Conservation (phyloP, 2,888 invertebrate genomes). For the Drosophila nr. perissopoda region DNA sequence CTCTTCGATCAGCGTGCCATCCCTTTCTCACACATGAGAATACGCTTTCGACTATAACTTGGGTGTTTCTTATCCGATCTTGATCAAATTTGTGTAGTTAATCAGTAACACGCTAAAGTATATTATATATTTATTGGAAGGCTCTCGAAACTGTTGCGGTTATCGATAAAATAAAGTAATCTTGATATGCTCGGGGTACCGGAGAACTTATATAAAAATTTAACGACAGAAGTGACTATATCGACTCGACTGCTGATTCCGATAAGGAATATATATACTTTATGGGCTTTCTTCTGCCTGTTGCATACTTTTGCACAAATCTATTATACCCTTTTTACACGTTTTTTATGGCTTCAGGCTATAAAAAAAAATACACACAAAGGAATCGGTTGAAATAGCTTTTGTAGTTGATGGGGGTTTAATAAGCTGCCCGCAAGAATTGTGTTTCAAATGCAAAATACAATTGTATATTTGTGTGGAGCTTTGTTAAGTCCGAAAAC, state of each 20-base stretch:
- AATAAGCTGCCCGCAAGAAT: conserved; percentile 45
- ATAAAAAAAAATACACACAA: conserved; percentile 17
- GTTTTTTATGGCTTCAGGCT: background rate
- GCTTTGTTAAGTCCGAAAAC: background rate
- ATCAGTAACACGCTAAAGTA: background rate
- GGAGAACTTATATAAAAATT: background rate
- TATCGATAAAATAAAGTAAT: too few species aligned
- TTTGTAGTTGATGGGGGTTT: conserved; percentile 31
- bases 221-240: background rate
- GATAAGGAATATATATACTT: background rate
- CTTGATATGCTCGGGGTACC: background rate
- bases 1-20: background rate
- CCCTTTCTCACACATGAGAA: background rate
- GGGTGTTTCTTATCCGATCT: too few species aligned
- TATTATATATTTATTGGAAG: rapidly evolving
- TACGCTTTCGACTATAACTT: background rate
- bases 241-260: background rate
- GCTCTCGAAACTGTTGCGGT: background rate
- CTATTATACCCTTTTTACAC: background rate
- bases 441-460: conserved; percentile 22
- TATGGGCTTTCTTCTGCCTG: background rate
- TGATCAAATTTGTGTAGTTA: too few species aligned
- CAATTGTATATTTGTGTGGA: background rate
- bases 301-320: background rate
- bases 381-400: conserved; percentile 8